Percentiles rank a stretch among this genome's conserved stretches.
Conservation (phyloP, 1,140 invertebrate species). For the Geopemphigus sp. region DNA sequence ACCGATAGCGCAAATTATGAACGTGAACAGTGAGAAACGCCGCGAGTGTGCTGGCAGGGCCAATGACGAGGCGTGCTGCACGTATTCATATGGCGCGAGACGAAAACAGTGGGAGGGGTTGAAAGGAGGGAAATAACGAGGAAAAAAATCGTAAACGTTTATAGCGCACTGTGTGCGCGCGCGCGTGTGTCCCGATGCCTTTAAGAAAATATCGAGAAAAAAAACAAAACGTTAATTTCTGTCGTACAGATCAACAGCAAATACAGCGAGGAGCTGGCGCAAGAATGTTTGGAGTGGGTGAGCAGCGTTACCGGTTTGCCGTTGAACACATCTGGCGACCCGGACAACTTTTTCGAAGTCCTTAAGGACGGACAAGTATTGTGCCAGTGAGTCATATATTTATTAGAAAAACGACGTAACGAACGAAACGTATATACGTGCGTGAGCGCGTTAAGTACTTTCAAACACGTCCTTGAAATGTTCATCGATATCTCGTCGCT, state of each 20-base stretch:
- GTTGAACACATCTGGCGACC: slow-evolving; percentile 77
- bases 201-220: too few relatives aligned
- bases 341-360: slow-evolving; percentile 88
- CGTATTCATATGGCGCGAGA: not conserved
- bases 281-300: slow-evolving; percentile 89
- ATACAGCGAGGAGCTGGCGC: slow-evolving; percentile 88
- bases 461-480: slow-evolving; percentile 32
- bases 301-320: slow-evolving; percentile 75
- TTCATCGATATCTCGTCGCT: slow-evolving; percentile 29
- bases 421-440: slow-evolving; percentile 18
- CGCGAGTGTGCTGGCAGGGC: too few relatives aligned
- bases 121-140: not conserved
- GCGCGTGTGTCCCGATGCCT: slow-evolving; percentile 17
- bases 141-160: not conserved
- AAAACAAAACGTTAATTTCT: slow-evolving; percentile 35
- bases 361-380: slow-evolving; percentile 82
- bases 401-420: not conserved
- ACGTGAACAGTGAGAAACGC: not conserved
- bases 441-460: slow-evolving; percentile 15
- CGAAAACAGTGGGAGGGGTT: slow-evolving; percentile 20
- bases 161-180: not conserved
- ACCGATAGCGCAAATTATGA: not conserved
- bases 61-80: not conserved
- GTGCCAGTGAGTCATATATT: slow-evolving; percentile 67
- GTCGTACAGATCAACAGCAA: slow-evolving; percentile 86